A percentile compares a stretch with the other conserved stretches of the same genome.
Conservation (phyloP, 2,888 invertebrate genomes). For the Aspidiotus destructor region DNA sequence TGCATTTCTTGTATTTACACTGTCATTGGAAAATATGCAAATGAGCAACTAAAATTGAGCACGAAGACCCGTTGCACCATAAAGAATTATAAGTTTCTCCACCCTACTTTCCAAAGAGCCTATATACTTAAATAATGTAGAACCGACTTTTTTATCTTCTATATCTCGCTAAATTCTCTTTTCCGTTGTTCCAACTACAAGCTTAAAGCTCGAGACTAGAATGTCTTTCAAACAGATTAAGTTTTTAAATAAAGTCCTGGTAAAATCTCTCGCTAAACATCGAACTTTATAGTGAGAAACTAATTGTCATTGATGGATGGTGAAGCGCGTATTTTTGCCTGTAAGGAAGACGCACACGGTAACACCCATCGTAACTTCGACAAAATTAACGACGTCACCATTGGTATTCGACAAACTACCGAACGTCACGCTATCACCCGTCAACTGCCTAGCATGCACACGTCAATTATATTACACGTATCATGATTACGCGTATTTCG, state of each 20-base stretch:
- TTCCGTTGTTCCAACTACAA: neutral
- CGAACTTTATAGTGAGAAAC: slow-evolving; percentile 21
- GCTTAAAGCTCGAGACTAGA: neutral
- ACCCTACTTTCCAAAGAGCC: too few relatives aligned
- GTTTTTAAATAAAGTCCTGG: neutral
- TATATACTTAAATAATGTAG: too few relatives aligned
- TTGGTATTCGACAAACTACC: slow-evolving; percentile 29
- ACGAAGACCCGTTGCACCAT: too few relatives aligned
- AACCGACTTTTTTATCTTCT: too few relatives aligned
- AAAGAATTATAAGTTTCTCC: too few relatives aligned
- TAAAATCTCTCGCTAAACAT: neutral
- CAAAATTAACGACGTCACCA: slow-evolving; percentile 31
- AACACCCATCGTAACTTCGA: slow-evolving; percentile 29
- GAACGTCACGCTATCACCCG: slow-evolving; percentile 26
- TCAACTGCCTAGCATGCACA: slow-evolving; percentile 7
- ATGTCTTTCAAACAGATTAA: neutral
- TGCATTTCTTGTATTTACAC: too few relatives aligned
- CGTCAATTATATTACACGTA: neutral
- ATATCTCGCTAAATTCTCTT: too few relatives aligned
- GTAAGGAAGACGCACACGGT: neutral
- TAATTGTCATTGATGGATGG: slow-evolving; percentile 34
- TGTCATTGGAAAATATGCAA: too few relatives aligned
- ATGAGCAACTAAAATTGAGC: too few relatives aligned
- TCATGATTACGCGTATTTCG: slow-evolving; percentile 19
- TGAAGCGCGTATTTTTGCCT: neutral